phyloP scores from a whole-genome alignment of 2,888 invertebrate genomes.

The Auanema freiburgensis region DNA sequence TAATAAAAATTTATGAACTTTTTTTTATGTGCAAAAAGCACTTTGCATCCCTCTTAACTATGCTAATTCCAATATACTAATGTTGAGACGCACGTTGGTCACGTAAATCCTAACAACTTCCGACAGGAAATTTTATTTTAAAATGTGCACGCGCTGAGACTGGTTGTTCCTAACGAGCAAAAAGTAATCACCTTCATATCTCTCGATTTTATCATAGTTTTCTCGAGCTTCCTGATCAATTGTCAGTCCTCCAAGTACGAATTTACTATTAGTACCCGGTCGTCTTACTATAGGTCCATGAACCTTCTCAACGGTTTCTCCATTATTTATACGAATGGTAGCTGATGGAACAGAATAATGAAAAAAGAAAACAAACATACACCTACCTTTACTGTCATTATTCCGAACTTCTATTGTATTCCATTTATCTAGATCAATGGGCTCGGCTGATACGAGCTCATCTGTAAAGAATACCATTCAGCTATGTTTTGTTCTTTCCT shows the following conservation, averaged over 20 bases:
- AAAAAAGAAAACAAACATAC: background rate
- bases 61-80: too few relatives aligned
- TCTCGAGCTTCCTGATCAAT: too few relatives aligned
- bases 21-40: too few relatives aligned
- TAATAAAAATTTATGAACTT: too few relatives aligned
- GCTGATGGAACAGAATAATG: conserved; percentile 7
- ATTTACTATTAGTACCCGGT: conserved; percentile 12
- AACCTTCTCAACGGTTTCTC: conserved; percentile 2
- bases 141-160: too few relatives aligned
- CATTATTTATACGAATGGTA: conserved; percentile 10
- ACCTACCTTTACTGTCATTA: conserved; percentile 27
- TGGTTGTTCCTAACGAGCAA: too few relatives aligned
- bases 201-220: too few relatives aligned
- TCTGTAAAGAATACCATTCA: conserved; percentile 19
- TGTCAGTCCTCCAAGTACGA: conserved; percentile 13
- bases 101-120: too few relatives aligned
- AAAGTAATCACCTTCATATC: too few relatives aligned
- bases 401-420: conserved; percentile 42
- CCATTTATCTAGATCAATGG: conserved; percentile 44
- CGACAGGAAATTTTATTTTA: too few relatives aligned
- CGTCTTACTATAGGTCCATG: conserved; percentile 5
- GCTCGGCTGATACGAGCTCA: conserved; percentile 26
- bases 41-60: too few relatives aligned
- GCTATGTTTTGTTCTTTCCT: background rate
- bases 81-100: too few relatives aligned